Conservation (phyloP, 2,888 invertebrate species). For the Monochamus alternatus region DNA sequence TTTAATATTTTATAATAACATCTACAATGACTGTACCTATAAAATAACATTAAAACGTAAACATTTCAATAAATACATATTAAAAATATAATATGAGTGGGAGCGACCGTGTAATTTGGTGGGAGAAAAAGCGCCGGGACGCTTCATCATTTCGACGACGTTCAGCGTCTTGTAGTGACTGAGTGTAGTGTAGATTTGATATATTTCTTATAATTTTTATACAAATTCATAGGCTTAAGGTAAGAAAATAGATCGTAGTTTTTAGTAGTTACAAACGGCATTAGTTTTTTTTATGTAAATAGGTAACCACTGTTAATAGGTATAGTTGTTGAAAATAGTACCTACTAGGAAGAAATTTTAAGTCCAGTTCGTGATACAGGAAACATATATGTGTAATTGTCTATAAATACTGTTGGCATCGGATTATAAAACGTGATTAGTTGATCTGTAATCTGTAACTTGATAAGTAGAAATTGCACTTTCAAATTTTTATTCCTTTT, state of each 20-base stretch:
- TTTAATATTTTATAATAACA: too few relatives aligned
- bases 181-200: conserved; percentile 38
- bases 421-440: conserved; percentile 14
- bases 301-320: background rate
- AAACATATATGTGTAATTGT: conserved; percentile 42
- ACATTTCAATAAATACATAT: conserved; percentile 16
- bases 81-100: conserved; percentile 46
- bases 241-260: conserved; percentile 1
- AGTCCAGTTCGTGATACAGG: conserved; percentile 26
- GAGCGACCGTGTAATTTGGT: conserved; percentile 37
- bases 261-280: too few relatives aligned
- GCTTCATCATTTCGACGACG: conserved; percentile 44
- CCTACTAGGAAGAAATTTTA: background rate
- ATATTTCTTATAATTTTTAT: conserved; percentile 29
- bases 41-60: background rate
- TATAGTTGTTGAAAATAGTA: background rate
- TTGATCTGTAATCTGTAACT: background rate
- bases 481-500: background rate
- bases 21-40: too few relatives aligned
- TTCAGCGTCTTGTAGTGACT: conserved; percentile 32
- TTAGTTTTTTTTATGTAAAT: too few relatives aligned
- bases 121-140: conserved; percentile 41
- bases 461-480: background rate
- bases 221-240: conserved; percentile 26
- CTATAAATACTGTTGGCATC: conserved; percentile 51